These are phyloP conservation scores for Lathronympha strigana DNA, from an alignment of 2,888 invertebrate genomes.

Conservation along the genomic window DNA sequence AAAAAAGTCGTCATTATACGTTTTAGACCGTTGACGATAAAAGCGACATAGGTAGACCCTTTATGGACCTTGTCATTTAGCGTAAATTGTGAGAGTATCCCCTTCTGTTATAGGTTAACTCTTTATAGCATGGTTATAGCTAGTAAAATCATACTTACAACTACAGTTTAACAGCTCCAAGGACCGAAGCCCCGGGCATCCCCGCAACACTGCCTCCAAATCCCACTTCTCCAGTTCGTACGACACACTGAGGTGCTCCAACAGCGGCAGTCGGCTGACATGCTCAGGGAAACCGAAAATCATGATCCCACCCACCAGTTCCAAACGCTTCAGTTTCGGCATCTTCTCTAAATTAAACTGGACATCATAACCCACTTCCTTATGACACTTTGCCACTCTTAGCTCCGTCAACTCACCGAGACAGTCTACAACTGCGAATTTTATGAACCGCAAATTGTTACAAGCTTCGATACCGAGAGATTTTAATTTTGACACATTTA, in stretches of 20 bases:
- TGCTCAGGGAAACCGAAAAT: not conserved
- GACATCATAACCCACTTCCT: not conserved
- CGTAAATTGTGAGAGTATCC: no score
- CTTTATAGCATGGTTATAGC: no score
- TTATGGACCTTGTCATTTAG: no score
- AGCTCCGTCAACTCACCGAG: not conserved
- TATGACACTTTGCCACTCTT: not conserved
- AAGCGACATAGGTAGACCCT: no score
- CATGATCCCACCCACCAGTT: not conserved
- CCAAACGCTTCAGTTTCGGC: not conserved
- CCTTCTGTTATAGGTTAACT: no score
- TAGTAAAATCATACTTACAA: not conserved
- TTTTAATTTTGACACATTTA: conserved; percentile 8
- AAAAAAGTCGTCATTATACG: no score
- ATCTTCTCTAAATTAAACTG: conserved; percentile 7
- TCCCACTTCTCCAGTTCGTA: not conserved
- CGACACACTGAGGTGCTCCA: not conserved
- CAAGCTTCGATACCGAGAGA: not conserved
- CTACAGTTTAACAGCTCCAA: not conserved
- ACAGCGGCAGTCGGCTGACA: not conserved
- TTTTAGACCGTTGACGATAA: no score
- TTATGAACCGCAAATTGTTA: conserved; percentile 49
- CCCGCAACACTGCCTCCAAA: not conserved
- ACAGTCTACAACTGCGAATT: not conserved
- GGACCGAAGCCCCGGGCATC: not conserved